Conservation (phyloP, 2,888 invertebrate genomes). For the Abscondita cerata region DNA sequence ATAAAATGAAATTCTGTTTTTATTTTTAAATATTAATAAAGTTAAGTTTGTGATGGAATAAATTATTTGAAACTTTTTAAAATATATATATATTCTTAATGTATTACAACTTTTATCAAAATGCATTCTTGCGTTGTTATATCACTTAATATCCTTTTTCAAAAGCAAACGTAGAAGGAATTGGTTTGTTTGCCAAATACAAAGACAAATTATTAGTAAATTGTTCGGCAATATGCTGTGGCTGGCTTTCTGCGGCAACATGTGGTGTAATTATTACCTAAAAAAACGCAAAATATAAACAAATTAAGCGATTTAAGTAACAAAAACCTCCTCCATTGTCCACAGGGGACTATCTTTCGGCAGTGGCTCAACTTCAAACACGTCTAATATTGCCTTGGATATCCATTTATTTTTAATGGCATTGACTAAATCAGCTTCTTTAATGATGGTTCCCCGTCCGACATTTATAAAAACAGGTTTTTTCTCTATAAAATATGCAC, state of each 20-base stretch:
- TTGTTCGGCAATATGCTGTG: slow-evolving; percentile 58
- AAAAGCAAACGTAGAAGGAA: slow-evolving; percentile 56
- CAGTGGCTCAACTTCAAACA: slow-evolving; percentile 64
- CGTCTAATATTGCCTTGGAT: slow-evolving; percentile 64
- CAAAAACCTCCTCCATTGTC: slow-evolving; percentile 59
- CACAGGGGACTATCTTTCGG: slow-evolving; percentile 60
- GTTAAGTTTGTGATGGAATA: not conserved
- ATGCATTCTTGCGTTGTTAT: not conserved
- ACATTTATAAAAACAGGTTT: slow-evolving; percentile 64
- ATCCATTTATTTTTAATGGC: slow-evolving; percentile 64
- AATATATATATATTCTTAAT: no score
- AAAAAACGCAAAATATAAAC: slow-evolving; percentile 19
- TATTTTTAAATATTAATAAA: not conserved
- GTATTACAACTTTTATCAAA: no score
- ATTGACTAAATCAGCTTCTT: slow-evolving; percentile 60
- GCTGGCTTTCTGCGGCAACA: slow-evolving; percentile 55
- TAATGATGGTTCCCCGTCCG: slow-evolving; percentile 64
- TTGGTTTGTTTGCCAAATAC: slow-evolving; percentile 52
- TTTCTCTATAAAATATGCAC: not conserved
- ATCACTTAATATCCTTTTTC: slow-evolving; percentile 56
- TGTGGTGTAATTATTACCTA: slow-evolving; percentile 61
- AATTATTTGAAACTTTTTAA: no score
- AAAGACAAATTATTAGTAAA: slow-evolving; percentile 59
- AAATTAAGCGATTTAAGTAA: not conserved
- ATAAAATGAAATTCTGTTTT: not conserved